These are phyloP conservation scores for Phyllotreta striolata DNA, from an alignment of 2,888 invertebrate species.

Conservation along the genomic window DNA sequence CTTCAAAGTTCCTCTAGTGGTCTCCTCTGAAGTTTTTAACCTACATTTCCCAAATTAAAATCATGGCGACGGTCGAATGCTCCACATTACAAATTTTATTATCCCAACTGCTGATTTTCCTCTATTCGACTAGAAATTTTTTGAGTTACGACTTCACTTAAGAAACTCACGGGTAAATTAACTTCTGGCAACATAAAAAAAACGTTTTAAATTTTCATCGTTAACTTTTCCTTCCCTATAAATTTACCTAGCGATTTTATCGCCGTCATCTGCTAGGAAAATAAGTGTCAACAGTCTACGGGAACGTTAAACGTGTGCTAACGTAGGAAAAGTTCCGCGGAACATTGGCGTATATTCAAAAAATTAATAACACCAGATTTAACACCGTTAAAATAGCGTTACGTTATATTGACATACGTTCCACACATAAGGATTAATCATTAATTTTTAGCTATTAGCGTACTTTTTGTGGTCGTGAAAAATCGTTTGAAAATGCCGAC, in stretches of 20 bases:
- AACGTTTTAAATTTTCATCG: slow-evolving; percentile 1
- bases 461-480: not conserved
- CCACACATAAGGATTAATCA: not conserved
- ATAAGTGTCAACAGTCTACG: slow-evolving; percentile 21
- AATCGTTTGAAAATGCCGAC: not conserved
- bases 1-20: slow-evolving; percentile 34
- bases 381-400: too few relatives aligned
- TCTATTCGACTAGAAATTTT: too few relatives aligned
- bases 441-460: not conserved
- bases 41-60: slow-evolving; percentile 23
- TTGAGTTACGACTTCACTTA: too few relatives aligned
- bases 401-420: not conserved
- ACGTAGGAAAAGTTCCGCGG: slow-evolving; percentile 2
- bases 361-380: not conserved
- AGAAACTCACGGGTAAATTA: too few relatives aligned
- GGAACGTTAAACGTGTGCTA: slow-evolving; percentile 7
- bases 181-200: not conserved
- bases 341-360: slow-evolving; percentile 4
- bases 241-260: slow-evolving; percentile 24
- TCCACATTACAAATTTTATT: too few relatives aligned
- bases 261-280: slow-evolving; percentile 20
- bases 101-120: too few relatives aligned
- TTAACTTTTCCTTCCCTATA: slow-evolving; percentile 16
- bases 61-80: too few relatives aligned
- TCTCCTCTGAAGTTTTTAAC: slow-evolving; percentile 35